phyloP scores from a whole-genome alignment of 2,797 vertebrate genomes.

The Trachops cirrhosus region DNA sequence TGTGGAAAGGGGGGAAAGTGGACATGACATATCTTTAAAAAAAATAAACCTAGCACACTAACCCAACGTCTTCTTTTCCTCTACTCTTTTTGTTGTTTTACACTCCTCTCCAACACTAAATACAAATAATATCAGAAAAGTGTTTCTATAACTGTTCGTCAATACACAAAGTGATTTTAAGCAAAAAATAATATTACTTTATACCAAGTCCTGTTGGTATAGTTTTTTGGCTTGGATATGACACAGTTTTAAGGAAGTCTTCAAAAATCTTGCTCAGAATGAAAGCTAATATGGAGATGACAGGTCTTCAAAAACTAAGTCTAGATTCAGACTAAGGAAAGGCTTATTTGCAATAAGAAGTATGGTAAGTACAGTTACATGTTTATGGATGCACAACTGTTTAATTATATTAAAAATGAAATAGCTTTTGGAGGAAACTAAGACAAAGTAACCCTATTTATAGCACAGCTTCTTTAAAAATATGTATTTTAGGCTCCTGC shows the following conservation, averaged over 20 bases:
- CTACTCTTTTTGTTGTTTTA: neutral
- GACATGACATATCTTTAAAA: neutral
- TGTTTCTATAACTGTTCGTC: neutral
- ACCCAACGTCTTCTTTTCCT: neutral
- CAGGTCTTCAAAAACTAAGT: neutral
- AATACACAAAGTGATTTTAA: neutral
- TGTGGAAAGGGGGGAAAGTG: neutral
- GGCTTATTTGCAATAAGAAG: neutral
- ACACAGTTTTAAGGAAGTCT: neutral
- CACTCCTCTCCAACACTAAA: neutral
- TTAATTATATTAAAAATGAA: constrained; percentile 32
- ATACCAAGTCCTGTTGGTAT: neutral
- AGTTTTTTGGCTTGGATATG: neutral
- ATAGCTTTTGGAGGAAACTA: neutral
- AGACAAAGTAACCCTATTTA: neutral
- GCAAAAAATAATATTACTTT: neutral
- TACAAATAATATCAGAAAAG: neutral
- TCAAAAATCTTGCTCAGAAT: neutral
- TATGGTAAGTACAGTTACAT: neutral
- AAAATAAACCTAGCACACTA: neutral
- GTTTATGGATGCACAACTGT: neutral
- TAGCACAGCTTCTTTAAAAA: neutral
- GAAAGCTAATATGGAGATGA: neutral
- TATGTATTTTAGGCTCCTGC: neutral
- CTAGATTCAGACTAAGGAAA: neutral